Conservation (phyloP, 2,797 vertebrate genomes). For the Lacerta agilis region DNA sequence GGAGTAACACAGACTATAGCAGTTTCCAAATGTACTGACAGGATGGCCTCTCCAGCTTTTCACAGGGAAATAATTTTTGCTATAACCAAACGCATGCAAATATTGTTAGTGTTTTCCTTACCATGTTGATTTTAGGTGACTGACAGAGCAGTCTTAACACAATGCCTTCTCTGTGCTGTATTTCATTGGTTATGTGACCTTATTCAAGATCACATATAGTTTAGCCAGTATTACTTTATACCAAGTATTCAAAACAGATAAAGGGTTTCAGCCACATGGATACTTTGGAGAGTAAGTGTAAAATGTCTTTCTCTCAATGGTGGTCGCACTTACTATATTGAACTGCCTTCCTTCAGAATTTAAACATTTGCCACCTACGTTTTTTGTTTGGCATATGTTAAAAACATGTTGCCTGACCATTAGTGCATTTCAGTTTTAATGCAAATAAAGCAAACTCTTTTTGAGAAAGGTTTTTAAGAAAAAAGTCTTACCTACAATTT, state of each 20-base stretch:
- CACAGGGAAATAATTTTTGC: not conserved
- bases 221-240: fast-evolving
- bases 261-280: not conserved
- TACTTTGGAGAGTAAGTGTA: not conserved
- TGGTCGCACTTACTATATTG: too few relatives aligned
- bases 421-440: not conserved
- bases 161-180: not conserved
- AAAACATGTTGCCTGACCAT: too few relatives aligned
- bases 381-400: too few relatives aligned
- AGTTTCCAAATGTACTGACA: not conserved
- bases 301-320: too few relatives aligned
- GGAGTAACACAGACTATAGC: not conserved
- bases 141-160: not conserved
- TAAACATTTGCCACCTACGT: too few relatives aligned
- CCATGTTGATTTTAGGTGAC: not conserved
- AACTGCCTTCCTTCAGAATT: too few relatives aligned
- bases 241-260: not conserved
- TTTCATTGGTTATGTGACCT: not conserved
- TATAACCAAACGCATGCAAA: not conserved
- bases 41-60: not conserved
- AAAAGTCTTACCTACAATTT: not conserved
- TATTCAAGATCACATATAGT: not conserved
- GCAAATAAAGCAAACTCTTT: not conserved
- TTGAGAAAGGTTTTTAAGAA: not conserved
- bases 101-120: not conserved